Evolutionary conservation across 30 jellyfish, hydroid and myxozoan species (phyloP), one percentile per base, ranked within the genome.

Genomic region (Turritopsis dohrnii): DNA sequence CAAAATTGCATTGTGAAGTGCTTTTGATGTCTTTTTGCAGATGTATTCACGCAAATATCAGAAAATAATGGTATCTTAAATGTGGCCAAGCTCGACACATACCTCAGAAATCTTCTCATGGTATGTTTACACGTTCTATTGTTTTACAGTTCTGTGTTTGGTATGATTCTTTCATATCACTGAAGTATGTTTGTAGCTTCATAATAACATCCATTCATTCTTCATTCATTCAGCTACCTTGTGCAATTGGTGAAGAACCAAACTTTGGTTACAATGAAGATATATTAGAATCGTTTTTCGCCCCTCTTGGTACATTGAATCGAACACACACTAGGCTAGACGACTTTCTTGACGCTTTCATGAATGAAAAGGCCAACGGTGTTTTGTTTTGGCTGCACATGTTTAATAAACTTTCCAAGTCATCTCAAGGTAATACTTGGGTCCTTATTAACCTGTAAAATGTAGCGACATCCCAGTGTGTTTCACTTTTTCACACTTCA

Each of bases 181-280:
- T 18, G 22, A 60, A 18, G 19, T 60, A 21, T 18, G 60, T 41
- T 41, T 41, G 9, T 41, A 3, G 60, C 19, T 81, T 41, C 60
- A 3, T 41, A 41, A 5, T 41, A 41, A 41, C 60, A 41, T 41
- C 60, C 21, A 24, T 60, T 21, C 3, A 72, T 23, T 29, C 16
- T 82, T 77, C n/a, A n/a, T n/a, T n/a, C n/a, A n/a, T 69, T 9
- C 26, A 94, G 99, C 89, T 94, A 24, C 99, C 99, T 16, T 91
- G 95, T 53, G 99, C 96, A 24, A 89, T 94, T 75, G 99, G 99
- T 20, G 99, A 94, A 72, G 97, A 89, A 53, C 99, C 99, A 29
- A 94, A 81, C 53, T 94, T 94, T 76, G 83, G 97, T 18, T 94
- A 89, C 73, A 84, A 69, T 20, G 94, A 82, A 23, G 94, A 89